Base-by-base conservation (phyloP, 2,888 invertebrate genomes). In the Parnassius apollo region DNA sequence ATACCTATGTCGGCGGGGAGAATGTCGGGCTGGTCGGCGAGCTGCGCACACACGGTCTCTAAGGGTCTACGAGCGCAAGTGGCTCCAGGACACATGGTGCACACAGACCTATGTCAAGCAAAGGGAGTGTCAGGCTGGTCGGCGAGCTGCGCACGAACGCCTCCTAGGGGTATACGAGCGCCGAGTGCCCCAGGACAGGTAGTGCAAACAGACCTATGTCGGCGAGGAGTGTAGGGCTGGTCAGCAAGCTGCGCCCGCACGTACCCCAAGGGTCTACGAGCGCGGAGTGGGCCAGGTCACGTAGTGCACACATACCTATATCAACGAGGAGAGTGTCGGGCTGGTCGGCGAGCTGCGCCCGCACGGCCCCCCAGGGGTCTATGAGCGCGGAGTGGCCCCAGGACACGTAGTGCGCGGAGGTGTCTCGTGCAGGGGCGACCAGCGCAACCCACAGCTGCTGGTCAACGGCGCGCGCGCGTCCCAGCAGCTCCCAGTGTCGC, bases 121-220 rank as follows among this genome's bases (percentile, higher is more conserved):
- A 95, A 91, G 11, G 98, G 78, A 61, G 96, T 93, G 59, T 94
- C 94, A 72, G 97, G 96, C 3, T 92, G 10, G 11, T 46, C 46
- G 1, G 7, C 4, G 12, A 46, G 46, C 46, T 91, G 11, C 98
- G 78, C 61, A 96, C 93, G 59, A 94, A 94, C 72, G 97, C 96
- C 3, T 96, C 96, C 97, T 97, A 97, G 0, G 98, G 98, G 91
- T 95, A 94, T 0, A 96, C 94, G 10, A 97, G 87, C 78, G 95
- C 93, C 11, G 97, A 95, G 85, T 98, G 98, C 98, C 98, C 94
- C 96, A 98, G 11, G 98, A 97, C 49, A 96, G 93, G 82, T 98
- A 99, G 0, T 93, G 93, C 2, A 96, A 94, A 8, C 82, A 83
- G 2, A 96, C 97, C 96, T 68, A 98, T 93, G 76, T 97, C 96